Evolutionary conservation across 2,888 invertebrate genomes (phyloP).

Genomic region (Lycocerus yunnanus): DNA sequence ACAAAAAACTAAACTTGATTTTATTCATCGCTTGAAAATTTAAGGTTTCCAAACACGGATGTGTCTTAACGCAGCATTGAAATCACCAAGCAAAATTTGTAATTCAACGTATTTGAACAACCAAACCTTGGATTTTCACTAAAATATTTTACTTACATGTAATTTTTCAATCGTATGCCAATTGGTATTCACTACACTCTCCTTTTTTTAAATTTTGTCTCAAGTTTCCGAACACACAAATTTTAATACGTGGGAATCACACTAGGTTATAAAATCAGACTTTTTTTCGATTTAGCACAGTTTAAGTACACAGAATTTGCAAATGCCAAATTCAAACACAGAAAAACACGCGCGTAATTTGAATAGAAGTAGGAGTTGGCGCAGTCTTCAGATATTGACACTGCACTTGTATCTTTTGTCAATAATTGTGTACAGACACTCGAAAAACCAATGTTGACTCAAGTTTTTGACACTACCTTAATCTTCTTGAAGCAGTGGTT

Average conservation of each 20-base stretch:
- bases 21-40: background rate
- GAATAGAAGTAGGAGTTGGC: conserved; percentile 29
- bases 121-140: conserved; percentile 1
- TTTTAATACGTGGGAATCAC: background rate
- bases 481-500: conserved; percentile 29
- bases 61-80: conserved; percentile 24
- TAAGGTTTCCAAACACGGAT: conserved; percentile 9
- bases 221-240: background rate
- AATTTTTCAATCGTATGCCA: background rate
- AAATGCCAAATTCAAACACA: conserved; percentile 23
- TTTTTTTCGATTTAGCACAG: background rate
- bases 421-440: conserved; percentile 39
- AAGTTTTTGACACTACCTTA: conserved; percentile 39
- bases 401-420: conserved; percentile 41
- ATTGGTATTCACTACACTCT: background rate
- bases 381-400: conserved; percentile 44
- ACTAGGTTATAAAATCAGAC: background rate
- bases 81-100: conserved; percentile 14
- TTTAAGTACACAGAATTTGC: background rate
- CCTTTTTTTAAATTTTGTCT: background rate
- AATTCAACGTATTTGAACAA: conserved; percentile 6
- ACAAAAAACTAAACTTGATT: background rate
- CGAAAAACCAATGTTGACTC: conserved; percentile 35
- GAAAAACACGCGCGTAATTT: conserved; percentile 25
- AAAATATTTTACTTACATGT: conserved; percentile 16